A percentile compares a stretch with the other conserved stretches of the same genome.
Evolutionary conservation across 2,888 invertebrate genomes (phyloP).

Genomic region (Phengaris arion): DNA sequence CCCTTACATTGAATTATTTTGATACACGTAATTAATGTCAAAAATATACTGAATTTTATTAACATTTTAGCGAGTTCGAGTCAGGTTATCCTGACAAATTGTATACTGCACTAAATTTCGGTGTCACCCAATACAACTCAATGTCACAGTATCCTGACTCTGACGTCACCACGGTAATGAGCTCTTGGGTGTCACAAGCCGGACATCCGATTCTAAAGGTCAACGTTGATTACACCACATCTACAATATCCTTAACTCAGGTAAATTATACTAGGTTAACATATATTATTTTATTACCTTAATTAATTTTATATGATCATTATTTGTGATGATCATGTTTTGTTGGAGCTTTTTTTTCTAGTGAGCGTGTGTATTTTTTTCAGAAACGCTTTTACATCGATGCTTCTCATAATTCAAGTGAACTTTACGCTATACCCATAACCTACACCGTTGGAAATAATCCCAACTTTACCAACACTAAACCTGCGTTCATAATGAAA

Average conservation of each 20-base stretch:
- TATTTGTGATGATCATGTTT: too few relatives aligned
- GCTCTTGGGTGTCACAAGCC: conserved; percentile 63
- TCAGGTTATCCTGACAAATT: conserved; percentile 73
- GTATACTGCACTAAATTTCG: conserved; percentile 64
- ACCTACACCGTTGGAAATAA: conserved; percentile 56
- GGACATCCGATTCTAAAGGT: conserved; percentile 66
- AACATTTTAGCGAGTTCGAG: conserved; percentile 53
- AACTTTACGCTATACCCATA: conserved; percentile 68
- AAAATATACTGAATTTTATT: not conserved
- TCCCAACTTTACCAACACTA: conserved; percentile 56
- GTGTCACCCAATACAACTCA: conserved; percentile 51
- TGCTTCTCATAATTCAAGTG: conserved; percentile 52
- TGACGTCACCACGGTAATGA: conserved; percentile 56
- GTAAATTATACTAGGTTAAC: conserved; percentile 43
- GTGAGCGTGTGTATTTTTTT: conserved; percentile 35
- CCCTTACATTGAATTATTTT: too few relatives aligned
- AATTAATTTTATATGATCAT: not conserved
- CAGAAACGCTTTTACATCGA: conserved; percentile 67
- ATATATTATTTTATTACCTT: not conserved
- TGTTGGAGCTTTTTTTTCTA: too few relatives aligned
- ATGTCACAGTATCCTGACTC: conserved; percentile 51
- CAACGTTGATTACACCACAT: conserved; percentile 55
- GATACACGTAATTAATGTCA: too few relatives aligned
- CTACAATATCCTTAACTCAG: conserved; percentile 56
- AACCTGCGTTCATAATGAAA: conserved; percentile 62